phyloP scores from a whole-genome alignment of 1,140 invertebrate genomes.

The Aplysia californica region DNA sequence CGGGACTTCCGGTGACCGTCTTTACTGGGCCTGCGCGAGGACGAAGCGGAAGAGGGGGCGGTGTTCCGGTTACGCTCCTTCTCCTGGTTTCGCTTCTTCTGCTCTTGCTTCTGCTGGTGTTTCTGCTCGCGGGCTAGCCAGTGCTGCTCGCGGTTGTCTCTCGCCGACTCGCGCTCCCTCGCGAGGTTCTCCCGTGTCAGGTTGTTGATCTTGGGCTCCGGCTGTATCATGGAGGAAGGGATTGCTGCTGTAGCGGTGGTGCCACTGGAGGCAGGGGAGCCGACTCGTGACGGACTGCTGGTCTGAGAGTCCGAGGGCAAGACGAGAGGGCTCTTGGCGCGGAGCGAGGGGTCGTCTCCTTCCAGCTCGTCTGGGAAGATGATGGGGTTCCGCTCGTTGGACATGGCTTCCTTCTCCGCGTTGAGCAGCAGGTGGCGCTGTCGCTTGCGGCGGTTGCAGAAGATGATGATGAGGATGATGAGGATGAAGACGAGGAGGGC shows the following conservation, averaged over 20 bases:
- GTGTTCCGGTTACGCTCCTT: not conserved
- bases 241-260: not conserved
- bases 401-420: constrained; percentile 41
- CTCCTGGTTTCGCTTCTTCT: not conserved
- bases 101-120: not conserved
- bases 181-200: not conserved
- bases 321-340: constrained; percentile 36
- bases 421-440: constrained; percentile 20
- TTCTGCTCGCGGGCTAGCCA: not conserved
- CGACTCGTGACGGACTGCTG: not conserved
- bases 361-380: constrained; percentile 49
- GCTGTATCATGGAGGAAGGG: not conserved
- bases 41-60: no score
- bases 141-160: not conserved
- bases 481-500: constrained; percentile 34
- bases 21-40: not conserved
- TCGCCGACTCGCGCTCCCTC: not conserved
- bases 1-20: not conserved
- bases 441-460: constrained; percentile 32
- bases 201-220: not conserved
- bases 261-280: not conserved
- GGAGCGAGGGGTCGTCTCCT: constrained; percentile 35
- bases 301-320: constrained; percentile 34
- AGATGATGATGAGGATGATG: constrained; percentile 35
- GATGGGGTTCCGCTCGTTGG: constrained; percentile 47